Evolutionary conservation across 1,140 invertebrate genomes (phyloP), one percentile per base, ranked within the genome.

Genomic region (Nephotettix cincticeps): DNA sequence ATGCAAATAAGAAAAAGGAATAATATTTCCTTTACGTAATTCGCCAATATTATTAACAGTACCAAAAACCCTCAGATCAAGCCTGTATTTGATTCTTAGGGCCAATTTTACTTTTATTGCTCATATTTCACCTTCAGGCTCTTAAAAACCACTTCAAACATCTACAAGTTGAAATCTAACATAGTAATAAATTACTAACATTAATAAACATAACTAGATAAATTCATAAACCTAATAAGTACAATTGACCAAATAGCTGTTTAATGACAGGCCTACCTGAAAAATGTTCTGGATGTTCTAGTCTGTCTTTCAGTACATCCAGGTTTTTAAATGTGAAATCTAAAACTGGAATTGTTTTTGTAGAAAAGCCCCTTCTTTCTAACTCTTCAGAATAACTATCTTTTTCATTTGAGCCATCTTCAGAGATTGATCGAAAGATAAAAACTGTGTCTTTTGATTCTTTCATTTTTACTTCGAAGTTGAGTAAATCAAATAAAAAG

Each of bases 251-350:
- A 21, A 61, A 21, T 61, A 9, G 13, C 9, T n/a, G 28, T 11
- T n/a, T n/a, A n/a, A 54, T 54, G 25, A 61, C 9, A 4, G 25
- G 9, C 25, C 25, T 61, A 61, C 56, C 56, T 27, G 56, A 61
- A 27, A 21, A 61, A 11, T 21, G 13, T 11, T 61, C 56, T 61
- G 56, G 56, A 14, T 61, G 56, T 2, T 14, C 6, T 4, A 61
- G 23, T 61, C 28, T 61, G 1, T 23, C 13, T 27, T 25, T 61
- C 28, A 61, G 28, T 14, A 28, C 4, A 27, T 25, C 56, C 9
- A 29, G 9, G 23, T 61, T 61, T 28, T 61, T 61, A 61, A 27
- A 61, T 14, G 21, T 27, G n/a, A 61, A 61, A 61, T 61, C 56
- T 25, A 61, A 61, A 2, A 61, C 56, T 11, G 23, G 27, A 27